A percentile compares a stretch with the other conserved stretches of the same genome.
These are phyloP conservation scores for Siphonodentalium dalli DNA, from an alignment of 2,888 invertebrate genomes.

Conservation along the genomic window DNA sequence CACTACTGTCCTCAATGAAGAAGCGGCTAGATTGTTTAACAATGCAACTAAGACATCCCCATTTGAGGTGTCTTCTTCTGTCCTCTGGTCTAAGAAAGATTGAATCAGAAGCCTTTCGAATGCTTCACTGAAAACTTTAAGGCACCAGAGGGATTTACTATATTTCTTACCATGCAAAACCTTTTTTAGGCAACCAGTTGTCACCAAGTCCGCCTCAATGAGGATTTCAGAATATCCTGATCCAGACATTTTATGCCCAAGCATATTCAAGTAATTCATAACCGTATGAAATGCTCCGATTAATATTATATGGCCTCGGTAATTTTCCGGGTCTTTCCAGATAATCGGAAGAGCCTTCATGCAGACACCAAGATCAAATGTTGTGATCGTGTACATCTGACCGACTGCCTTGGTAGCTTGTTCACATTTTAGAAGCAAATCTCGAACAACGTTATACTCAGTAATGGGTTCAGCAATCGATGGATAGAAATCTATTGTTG, in stretches of 20 bases:
- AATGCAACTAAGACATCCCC: too few relatives aligned
- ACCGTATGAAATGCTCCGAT: slow-evolving; percentile 7
- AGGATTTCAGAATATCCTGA: slow-evolving; percentile 14
- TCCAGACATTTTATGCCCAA: background rate
- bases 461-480: slow-evolving; percentile 9
- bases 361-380: slow-evolving; percentile 9
- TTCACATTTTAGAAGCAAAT: background rate
- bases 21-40: too few relatives aligned
- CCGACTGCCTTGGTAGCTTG: slow-evolving; percentile 12
- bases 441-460: background rate
- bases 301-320: background rate
- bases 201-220: slow-evolving; percentile 6
- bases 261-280: slow-evolving; percentile 10
- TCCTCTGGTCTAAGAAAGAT: too few relatives aligned
- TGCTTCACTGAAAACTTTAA: slow-evolving; percentile 4
- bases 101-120: slow-evolving; percentile 2
- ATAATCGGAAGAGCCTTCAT: slow-evolving; percentile 9
- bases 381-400: background rate
- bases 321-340: slow-evolving; percentile 7
- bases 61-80: too few relatives aligned
- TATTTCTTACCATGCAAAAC: slow-evolving; percentile 7
- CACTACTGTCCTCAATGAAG: too few relatives aligned
- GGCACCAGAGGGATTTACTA: slow-evolving; percentile 3
- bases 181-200: slow-evolving; percentile 3
- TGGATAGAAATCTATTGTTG: slow-evolving; percentile 10